Evolutionary conservation across 2,888 invertebrate species (phyloP).

Genomic region (Craniophora ligustri): DNA sequence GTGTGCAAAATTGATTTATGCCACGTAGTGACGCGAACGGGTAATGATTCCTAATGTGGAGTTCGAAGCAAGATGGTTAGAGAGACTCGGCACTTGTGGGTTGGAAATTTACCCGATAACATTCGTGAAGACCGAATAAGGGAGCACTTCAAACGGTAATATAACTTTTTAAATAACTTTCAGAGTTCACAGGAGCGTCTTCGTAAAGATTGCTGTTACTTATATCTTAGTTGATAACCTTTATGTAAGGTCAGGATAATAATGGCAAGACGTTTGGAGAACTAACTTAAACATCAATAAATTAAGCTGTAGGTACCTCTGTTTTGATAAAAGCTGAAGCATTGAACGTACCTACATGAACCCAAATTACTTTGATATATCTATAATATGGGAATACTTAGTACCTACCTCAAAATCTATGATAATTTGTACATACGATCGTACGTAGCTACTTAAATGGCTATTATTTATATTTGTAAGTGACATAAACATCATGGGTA

Average conservation of each 20-base stretch:
- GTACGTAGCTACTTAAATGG: not conserved
- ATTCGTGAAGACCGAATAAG: constrained; percentile 98
- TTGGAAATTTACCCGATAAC: constrained; percentile 99
- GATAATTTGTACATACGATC: too few species aligned
- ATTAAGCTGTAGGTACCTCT: too few species aligned
- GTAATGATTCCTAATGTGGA: constrained; percentile 96
- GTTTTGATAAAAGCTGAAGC: too few species aligned
- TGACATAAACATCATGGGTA: not conserved
- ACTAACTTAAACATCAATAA: too few species aligned
- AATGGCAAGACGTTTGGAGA: too few species aligned
- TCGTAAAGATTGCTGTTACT: not conserved
- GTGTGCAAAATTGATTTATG: constrained; percentile 88
- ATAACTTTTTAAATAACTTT: constrained; percentile 42
- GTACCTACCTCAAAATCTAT: too few species aligned
- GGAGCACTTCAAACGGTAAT: constrained; percentile 99
- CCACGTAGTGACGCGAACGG: constrained; percentile 90
- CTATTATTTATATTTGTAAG: too few species aligned
- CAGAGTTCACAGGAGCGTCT: constrained; percentile 26
- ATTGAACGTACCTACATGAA: too few species aligned
- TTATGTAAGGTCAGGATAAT: too few species aligned
- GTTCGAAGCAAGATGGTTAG: constrained; percentile 99
- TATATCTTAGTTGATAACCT: not conserved
- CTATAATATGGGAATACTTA: too few species aligned
- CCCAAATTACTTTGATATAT: too few species aligned
- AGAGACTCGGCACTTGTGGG: constrained; percentile 99